Conservation (phyloP, 1,140 invertebrate species). For the Lucilia cuprina region DNA sequence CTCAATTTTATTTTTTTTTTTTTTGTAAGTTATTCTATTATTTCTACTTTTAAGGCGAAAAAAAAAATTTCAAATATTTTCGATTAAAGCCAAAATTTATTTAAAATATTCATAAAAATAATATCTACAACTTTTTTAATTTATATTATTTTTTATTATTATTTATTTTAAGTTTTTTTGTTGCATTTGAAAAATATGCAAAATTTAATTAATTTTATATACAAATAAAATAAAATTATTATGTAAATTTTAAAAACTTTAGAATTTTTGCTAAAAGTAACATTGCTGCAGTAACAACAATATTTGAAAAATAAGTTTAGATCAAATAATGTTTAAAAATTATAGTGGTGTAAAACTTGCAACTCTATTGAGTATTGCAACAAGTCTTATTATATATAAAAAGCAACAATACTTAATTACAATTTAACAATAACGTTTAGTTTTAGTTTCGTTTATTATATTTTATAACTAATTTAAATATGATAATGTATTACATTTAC, state of each 20-base stretch:
- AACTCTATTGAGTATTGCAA: too few species aligned
- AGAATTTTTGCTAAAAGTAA: too few species aligned
- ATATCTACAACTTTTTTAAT: neutral
- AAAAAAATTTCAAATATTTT: neutral
- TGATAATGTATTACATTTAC: neutral
- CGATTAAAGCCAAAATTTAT: neutral
- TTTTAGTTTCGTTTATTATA: neutral
- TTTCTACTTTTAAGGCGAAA: too few species aligned
- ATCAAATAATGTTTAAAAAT: too few species aligned
- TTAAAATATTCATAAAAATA: neutral
- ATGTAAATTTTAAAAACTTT: neutral
- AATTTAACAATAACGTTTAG: neutral
- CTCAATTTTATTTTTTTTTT: too few species aligned
- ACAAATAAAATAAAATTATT: neutral
- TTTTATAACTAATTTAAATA: too few species aligned
- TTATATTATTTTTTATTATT: neutral
- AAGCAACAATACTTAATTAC: neutral
- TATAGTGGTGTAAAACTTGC: too few species aligned
- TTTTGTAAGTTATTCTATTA: too few species aligned
- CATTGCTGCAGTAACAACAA: too few species aligned
- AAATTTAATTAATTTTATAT: neutral
- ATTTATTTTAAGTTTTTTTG: neutral
- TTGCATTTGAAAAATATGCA: neutral
- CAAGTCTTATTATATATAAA: neutral
- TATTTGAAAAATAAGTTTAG: too few species aligned